phyloP scores from a whole-genome alignment of 2,113 vertebrate genomes.

The Tachysurus vachellii region DNA sequence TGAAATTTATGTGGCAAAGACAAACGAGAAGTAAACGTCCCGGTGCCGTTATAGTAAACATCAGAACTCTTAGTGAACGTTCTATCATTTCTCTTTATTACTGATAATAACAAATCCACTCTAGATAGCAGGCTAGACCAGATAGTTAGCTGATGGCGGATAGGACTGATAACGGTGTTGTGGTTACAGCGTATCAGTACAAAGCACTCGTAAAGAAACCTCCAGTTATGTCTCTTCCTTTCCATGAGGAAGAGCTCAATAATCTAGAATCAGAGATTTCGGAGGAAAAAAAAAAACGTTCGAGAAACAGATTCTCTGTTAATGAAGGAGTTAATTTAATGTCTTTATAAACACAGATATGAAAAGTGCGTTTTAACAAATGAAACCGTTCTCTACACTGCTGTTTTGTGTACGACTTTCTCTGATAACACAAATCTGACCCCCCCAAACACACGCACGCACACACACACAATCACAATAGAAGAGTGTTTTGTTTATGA shows the following conservation, averaged over 20 bases:
- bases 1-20: no score
- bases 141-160: neutral
- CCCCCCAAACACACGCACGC: neutral
- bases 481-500: constrained; percentile 49
- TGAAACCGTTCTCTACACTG: neutral
- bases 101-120: neutral
- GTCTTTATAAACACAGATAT: no score
- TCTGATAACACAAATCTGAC: neutral
- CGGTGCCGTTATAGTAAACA: neutral
- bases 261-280: neutral
- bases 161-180: neutral
- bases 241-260: neutral
- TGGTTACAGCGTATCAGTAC: neutral
- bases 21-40: neutral
- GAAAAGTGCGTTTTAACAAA: neutral
- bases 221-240: neutral
- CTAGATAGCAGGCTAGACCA: neutral
- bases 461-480: neutral
- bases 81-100: neutral
- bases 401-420: neutral
- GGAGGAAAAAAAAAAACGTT: neutral
- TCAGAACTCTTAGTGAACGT: neutral
- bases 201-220: neutral
- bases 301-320: neutral
- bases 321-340: neutral